Conservation (phyloP, 1,140 invertebrate species). For the Elymnias hypermnestra region DNA sequence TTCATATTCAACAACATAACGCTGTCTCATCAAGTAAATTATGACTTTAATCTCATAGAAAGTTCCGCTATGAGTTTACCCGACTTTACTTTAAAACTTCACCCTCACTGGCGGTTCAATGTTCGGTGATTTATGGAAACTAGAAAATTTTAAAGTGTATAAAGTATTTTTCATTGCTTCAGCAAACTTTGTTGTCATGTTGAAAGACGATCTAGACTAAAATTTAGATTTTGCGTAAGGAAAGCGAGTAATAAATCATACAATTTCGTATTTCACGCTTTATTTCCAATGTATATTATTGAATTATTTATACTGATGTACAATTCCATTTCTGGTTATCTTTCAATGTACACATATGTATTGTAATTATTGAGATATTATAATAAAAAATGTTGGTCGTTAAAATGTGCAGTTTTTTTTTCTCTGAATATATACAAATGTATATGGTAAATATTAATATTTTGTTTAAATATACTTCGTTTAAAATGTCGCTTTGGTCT, state of each 20-base stretch:
- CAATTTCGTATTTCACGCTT: constrained; percentile 19
- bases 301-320: too few relatives aligned
- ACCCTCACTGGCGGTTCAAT: constrained; percentile 52
- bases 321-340: too few relatives aligned
- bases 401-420: too few relatives aligned
- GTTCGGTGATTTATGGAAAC: constrained; percentile 68
- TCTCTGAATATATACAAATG: too few relatives aligned
- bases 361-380: too few relatives aligned
- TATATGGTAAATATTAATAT: too few relatives aligned
- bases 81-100: constrained; percentile 64
- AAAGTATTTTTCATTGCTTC: constrained; percentile 62
- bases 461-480: too few relatives aligned
- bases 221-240: constrained; percentile 26
- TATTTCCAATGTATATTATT: constrained; percentile 13
- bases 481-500: too few relatives aligned
- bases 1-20: constrained; percentile 61
- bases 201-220: constrained; percentile 50
- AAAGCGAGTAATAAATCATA: constrained; percentile 22
- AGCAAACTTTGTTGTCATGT: constrained; percentile 53
- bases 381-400: too few relatives aligned
- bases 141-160: constrained; percentile 62
- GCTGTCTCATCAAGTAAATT: constrained; percentile 63
- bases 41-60: constrained; percentile 67
- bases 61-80: constrained; percentile 56
- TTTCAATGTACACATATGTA: too few relatives aligned